phyloP scores from a whole-genome alignment of 2,797 vertebrate species.

The Ctenopoma kingsleyae region DNA sequence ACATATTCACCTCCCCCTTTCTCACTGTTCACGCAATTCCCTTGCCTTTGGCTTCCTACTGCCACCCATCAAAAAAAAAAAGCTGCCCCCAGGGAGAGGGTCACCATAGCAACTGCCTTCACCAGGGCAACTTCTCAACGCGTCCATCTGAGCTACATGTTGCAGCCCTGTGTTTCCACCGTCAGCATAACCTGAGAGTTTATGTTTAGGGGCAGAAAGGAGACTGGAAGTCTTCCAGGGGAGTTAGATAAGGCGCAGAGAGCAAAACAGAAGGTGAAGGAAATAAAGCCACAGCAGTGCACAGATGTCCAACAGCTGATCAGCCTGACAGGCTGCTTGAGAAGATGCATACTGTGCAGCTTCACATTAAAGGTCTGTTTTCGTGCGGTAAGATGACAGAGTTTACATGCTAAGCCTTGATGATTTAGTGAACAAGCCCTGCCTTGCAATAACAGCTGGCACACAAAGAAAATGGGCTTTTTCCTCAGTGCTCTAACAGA shows the following conservation, averaged over 20 bases:
- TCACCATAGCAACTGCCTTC: conserved; percentile 85
- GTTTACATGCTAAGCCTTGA: conserved; percentile 60
- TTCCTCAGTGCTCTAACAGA: conserved; percentile 1
- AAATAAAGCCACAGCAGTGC: conserved; percentile 26
- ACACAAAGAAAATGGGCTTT: conserved; percentile 33
- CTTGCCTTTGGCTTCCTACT: conserved; percentile 81
- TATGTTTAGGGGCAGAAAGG: conserved; percentile 22
- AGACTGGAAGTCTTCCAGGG: conserved; percentile 22
- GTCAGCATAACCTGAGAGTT: conserved; percentile 60
- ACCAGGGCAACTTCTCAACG: conserved; percentile 79
- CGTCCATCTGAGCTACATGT: conserved; percentile 68
- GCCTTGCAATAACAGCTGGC: conserved; percentile 56
- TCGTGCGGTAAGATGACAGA: conserved; percentile 52
- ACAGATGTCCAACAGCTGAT: conserved; percentile 66
- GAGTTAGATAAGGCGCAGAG: conserved; percentile 4
- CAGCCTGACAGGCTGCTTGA: conserved; percentile 31
- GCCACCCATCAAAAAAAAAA: conserved; percentile 75
- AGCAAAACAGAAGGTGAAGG: conserved; percentile 25
- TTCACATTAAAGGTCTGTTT: conserved; percentile 21
- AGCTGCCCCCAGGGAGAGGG: conserved; percentile 78
- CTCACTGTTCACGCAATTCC: conserved; percentile 74
- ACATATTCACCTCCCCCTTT: conserved; percentile 77
- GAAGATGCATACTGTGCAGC: conserved; percentile 16
- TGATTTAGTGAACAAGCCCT: conserved; percentile 46
- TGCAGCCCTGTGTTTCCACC: conserved; percentile 54